Evolutionary conservation across 2,888 invertebrate genomes (phyloP).

Genomic region (Atethmia centrago): DNA sequence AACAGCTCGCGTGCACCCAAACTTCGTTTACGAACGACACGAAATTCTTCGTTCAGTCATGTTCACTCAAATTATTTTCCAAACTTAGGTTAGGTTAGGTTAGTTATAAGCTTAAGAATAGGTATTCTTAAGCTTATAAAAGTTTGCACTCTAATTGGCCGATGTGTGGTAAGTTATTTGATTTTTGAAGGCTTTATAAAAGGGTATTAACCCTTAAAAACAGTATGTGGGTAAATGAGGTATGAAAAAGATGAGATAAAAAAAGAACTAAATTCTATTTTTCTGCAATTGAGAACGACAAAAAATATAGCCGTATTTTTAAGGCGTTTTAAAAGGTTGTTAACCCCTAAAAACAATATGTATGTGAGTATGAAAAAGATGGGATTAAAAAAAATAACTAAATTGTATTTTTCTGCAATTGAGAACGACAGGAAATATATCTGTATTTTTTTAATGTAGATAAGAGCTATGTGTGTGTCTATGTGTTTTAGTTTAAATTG

Average conservation of each 20-base stretch:
- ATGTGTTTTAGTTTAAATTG: too few species aligned
- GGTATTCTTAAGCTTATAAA: constrained; percentile 48
- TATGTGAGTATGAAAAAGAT: too few species aligned
- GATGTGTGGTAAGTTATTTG: constrained; percentile 44
- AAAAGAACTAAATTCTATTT: neutral
- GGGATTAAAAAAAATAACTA: too few species aligned
- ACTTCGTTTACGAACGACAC: constrained; percentile 45
- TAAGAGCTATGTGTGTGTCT: too few species aligned
- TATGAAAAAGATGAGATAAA: neutral
- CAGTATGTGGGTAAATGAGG: neutral
- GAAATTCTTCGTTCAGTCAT: constrained; percentile 61
- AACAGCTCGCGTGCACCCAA: constrained; percentile 54
- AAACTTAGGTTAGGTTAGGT: constrained; percentile 45
- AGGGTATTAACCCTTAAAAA: constrained; percentile 21
- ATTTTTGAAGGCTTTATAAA: constrained; percentile 32
- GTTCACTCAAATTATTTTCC: constrained; percentile 59
- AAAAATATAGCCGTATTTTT: neutral
- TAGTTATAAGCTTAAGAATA: too few species aligned
- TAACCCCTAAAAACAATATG: too few species aligned
- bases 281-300: neutral
- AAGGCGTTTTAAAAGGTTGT: too few species aligned
- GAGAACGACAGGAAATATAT: too few species aligned
- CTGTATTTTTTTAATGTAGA: too few species aligned
- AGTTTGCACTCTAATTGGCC: constrained; percentile 52
- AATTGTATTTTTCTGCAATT: too few species aligned